Evolutionary conservation across 1,140 invertebrate genomes (phyloP).

Genomic region (Neuroterus valhalla): DNA sequence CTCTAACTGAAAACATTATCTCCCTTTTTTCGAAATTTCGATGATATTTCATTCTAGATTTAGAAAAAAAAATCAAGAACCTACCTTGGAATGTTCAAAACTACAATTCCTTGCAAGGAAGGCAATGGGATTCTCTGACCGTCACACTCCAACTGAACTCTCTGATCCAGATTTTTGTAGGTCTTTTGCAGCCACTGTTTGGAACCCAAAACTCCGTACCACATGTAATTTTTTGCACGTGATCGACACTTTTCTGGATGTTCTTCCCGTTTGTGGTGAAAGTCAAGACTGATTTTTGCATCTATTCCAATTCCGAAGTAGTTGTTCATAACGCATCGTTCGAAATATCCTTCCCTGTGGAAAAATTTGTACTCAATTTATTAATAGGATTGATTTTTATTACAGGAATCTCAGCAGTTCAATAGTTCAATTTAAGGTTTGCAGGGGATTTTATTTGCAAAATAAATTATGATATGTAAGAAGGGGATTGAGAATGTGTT

Average conservation of each 20-base stretch:
- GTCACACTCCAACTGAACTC: conserved; percentile 94
- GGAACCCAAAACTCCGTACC: conserved; percentile 96
- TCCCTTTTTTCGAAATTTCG: too few species aligned
- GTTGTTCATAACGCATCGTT: conserved; percentile 98
- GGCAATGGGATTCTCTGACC: conserved; percentile 93
- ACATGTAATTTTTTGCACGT: conserved; percentile 97
- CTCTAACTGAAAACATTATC: too few species aligned
- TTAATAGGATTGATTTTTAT: too few species aligned
- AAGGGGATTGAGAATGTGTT: too few species aligned
- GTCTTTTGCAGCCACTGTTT: conserved; percentile 94
- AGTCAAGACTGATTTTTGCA: conserved; percentile 98
- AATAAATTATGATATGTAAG: too few species aligned
- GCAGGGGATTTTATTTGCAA: too few species aligned
- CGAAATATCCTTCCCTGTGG: conserved; percentile 90
- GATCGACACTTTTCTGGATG: conserved; percentile 98
- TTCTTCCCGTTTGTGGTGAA: conserved; percentile 98
- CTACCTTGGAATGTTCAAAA: conserved; percentile 95
- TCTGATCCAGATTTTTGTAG: conserved; percentile 96
- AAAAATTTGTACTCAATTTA: conserved; percentile 35
- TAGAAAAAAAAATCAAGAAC: conserved; percentile 25
- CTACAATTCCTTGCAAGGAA: conserved; percentile 96
- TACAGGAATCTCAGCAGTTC: too few species aligned
- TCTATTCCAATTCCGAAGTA: conserved; percentile 99
- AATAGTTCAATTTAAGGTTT: too few species aligned
- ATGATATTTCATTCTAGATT: conserved; percentile 18